Base-by-base conservation (phyloP, 1,140 invertebrate genomes). In the Papilio aristodemus region DNA sequence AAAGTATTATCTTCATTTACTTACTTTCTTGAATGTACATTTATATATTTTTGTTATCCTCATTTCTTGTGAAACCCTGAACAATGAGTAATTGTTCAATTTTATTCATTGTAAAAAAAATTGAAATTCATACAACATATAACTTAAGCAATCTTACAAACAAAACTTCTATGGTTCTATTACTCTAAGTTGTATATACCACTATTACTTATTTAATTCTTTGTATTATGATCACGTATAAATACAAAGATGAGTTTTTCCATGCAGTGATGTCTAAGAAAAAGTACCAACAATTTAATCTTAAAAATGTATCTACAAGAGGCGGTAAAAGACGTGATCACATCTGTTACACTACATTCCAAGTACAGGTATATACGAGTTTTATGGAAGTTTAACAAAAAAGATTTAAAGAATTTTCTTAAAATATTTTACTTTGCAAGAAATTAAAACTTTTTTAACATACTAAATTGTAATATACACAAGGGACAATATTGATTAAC, bases 231-330 rank as follows among this genome's bases (percentile, higher is more conserved):
- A 37, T 60, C 36, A 60, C 36, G 59, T 19, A 59, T 32, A 59
- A 59, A 38, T 38, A 37, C 22, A 32, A 32, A 27, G 39, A 66
- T 17, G 19, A 41, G 41, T 50, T 46, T 66, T 66, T 46, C n/a
- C n/a, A n/a, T 25, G 39, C 39, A 46, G 32, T 66, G 9, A 36
- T 50, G 63, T 66, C 39, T 27, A 27, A 50, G 63, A 46, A 66
- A 66, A 66, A 50, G 63, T 46, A 66, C 25, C 39, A 22, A 41
- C 14, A 50, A 50, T 14, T 50, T 66, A 36, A 66, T 66, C 63
- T 66, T n/a, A 32, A 50, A 50, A 38, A 36, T n/a, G 7, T 14
- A 66, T 66, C 63, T 64, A 66, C 63, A 36, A 66, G 13, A 22
- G 27, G n/a, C 14, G 39, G n/a, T n/a, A 66, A 41, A 66, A n/a